A percentile compares a stretch with the other conserved stretches of the same genome.
Conservation (phyloP, 2,113 vertebrate species). For the Tamias sibiricus region DNA sequence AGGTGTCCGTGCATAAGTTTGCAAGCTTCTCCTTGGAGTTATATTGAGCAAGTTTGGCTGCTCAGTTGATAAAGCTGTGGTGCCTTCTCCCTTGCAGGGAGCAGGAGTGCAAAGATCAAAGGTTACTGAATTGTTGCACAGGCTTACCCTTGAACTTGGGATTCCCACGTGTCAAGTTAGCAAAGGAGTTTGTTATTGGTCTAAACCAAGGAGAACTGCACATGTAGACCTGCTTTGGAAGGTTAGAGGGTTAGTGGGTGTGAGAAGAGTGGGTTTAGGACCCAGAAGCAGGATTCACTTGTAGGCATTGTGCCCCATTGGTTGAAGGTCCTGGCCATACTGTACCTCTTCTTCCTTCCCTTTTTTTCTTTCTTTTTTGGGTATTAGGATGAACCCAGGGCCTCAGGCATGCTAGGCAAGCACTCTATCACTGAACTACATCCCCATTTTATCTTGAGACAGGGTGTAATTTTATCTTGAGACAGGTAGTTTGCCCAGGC, state of each 20-base stretch:
- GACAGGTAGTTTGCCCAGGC: not conserved
- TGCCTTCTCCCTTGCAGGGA: not conserved
- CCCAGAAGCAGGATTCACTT: not conserved
- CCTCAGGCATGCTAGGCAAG: not conserved
- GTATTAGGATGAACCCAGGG: not conserved
- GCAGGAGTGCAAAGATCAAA: not conserved
- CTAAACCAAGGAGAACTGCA: accelerated
- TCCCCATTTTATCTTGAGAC: too few relatives aligned
- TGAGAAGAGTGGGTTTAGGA: too few relatives aligned
- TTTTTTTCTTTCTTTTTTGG: not conserved
- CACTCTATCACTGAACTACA: not conserved
- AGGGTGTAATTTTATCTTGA: not conserved
- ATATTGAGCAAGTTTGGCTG: not conserved
- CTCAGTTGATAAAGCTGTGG: accelerated
- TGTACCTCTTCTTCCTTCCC: too few relatives aligned
- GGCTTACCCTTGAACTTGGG: not conserved
- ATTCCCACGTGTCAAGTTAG: not conserved
- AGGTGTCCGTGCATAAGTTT: not conserved
- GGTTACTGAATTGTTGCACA: not conserved
- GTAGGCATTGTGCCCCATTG: not conserved
- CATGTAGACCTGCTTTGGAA: accelerated
- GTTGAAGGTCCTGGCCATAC: not conserved
- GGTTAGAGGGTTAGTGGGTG: not conserved
- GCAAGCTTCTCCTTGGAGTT: not conserved
- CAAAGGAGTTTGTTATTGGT: not conserved